phyloP scores from a whole-genome alignment of 2,113 vertebrate genomes.

The Burhinus bistriatus region DNA sequence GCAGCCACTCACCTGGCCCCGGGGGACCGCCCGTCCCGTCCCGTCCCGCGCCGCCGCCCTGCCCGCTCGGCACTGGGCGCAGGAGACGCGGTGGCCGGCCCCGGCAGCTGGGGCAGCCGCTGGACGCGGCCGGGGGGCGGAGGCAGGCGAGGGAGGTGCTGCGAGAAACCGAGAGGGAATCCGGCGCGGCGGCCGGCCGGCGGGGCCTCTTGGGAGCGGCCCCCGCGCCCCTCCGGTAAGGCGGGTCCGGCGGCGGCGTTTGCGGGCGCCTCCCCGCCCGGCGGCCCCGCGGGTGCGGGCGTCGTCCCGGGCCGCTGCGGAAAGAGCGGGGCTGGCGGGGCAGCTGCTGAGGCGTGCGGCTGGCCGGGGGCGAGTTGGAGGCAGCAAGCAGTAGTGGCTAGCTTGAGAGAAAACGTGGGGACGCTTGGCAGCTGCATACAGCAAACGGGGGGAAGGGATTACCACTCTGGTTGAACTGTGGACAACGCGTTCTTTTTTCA shows the following conservation, averaged over 20 bases:
- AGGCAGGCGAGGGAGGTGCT: not conserved
- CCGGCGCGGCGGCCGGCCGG: not conserved
- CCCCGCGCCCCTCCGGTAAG: not conserved
- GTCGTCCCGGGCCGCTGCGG: not conserved
- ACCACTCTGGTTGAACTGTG: accelerated
- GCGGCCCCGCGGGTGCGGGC: not conserved
- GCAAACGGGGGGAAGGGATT: accelerated
- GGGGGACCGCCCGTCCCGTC: not conserved
- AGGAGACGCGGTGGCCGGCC: not conserved
- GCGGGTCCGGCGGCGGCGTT: not conserved
- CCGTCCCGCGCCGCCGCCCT: not conserved
- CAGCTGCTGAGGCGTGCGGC: not conserved
- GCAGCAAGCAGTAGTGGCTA: not conserved
- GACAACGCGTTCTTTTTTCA: not conserved
- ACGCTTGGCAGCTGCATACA: accelerated
- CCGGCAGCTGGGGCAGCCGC: not conserved
- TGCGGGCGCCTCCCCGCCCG: not conserved
- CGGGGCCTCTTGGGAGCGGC: not conserved
- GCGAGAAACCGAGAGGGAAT: not conserved
- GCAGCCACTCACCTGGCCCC: not conserved
- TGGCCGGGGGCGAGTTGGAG: not conserved
- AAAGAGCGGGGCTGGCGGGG: not conserved
- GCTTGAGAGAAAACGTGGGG: not conserved
- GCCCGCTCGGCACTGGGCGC: not conserved
- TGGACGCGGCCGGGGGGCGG: not conserved